phyloP scores from a whole-genome alignment of 2,888 invertebrate genomes.

The Alviniconcha strummeri region DNA sequence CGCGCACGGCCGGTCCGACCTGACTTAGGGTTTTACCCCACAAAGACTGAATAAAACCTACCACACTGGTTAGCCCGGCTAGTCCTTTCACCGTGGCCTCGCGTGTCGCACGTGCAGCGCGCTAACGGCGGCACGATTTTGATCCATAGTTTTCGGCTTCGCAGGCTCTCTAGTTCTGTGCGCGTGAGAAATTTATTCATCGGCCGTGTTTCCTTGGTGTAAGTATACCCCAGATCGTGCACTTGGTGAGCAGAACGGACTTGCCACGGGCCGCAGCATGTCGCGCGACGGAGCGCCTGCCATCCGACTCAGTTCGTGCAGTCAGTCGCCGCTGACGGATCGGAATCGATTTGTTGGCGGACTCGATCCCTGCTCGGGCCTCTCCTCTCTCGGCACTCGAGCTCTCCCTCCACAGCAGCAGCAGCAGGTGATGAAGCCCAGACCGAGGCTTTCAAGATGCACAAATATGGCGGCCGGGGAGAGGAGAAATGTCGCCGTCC shows the following conservation, averaged over 20 bases:
- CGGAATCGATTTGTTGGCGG: slow-evolving; percentile 18
- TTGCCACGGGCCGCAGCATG: too few relatives aligned
- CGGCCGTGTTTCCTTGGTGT: too few relatives aligned
- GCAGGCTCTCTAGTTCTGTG: too few relatives aligned
- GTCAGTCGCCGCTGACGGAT: slow-evolving; percentile 6
- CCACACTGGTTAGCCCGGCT: background rate
- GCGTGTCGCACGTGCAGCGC: background rate
- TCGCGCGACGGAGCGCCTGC: too few relatives aligned
- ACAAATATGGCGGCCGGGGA: slow-evolving; percentile 39
- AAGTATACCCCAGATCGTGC: too few relatives aligned
- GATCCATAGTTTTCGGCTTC: too few relatives aligned
- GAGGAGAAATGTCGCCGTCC: background rate
- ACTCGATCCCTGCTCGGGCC: slow-evolving; percentile 14
- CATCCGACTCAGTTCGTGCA: background rate
- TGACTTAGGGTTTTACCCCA: too few relatives aligned
- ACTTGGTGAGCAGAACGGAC: too few relatives aligned
- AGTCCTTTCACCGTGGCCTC: background rate
- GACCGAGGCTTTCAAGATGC: slow-evolving; percentile 36
- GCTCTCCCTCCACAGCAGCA: slow-evolving; percentile 5
- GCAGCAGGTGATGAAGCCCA: slow-evolving; percentile 31
- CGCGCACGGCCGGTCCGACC: too few relatives aligned
- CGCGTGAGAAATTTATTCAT: too few relatives aligned
- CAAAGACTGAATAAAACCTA: too few relatives aligned
- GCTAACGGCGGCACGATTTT: background rate
- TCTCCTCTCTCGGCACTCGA: background rate